Evolutionary conservation across 2,113 vertebrate genomes (phyloP), one percentile per base, ranked within the genome.

Genomic region (Lontra canadensis): DNA sequence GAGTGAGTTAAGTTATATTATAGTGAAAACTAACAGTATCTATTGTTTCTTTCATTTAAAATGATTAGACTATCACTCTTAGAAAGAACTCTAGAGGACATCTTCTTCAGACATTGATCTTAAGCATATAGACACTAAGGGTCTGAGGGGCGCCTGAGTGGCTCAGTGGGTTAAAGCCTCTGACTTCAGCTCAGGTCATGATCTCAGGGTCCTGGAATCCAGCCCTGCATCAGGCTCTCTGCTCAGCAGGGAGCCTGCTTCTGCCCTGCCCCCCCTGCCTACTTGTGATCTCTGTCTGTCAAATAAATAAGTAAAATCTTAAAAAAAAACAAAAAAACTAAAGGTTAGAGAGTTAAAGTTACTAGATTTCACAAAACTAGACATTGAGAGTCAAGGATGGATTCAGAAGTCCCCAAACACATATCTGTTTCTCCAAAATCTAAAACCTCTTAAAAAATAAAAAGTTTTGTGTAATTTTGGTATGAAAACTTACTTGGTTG

Each of bases 301-400:
- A 18, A 55, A 55, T 55, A 55, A 55, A 55, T 55, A 55, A 55
- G 17, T 55, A 18, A 55, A 55, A 18, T 55, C 15, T 55, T 55
- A 18, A 55, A 55, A 52, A 55, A 55, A 52, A 52, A 52, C 17
- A 52, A 17, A 18, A 55, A 55, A 86, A 61, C 23, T 49, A n/a
- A 84, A 34, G 9, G 87, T 12, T 9, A 63, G 21, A 93, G 36
- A 79, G 12, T 8, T 69, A 85, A 47, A 87, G 8, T 84, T 87
- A 92, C 23, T 94, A 83, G 29, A 88, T 95, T 94, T 96, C 18
- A 82, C 34, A 88, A 88, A 82, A 17, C 57, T 79, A 52, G 39
- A 81, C 1, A 39, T 1, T 90, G 57, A 97, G 31, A 94, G 14
- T 76, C 4, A 94, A 82, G 15, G 36, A 26, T 67, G 15, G 39